These are phyloP conservation scores for Pyrrhia umbra DNA, from an alignment of 2,888 invertebrate species.

Conservation along the genomic window DNA sequence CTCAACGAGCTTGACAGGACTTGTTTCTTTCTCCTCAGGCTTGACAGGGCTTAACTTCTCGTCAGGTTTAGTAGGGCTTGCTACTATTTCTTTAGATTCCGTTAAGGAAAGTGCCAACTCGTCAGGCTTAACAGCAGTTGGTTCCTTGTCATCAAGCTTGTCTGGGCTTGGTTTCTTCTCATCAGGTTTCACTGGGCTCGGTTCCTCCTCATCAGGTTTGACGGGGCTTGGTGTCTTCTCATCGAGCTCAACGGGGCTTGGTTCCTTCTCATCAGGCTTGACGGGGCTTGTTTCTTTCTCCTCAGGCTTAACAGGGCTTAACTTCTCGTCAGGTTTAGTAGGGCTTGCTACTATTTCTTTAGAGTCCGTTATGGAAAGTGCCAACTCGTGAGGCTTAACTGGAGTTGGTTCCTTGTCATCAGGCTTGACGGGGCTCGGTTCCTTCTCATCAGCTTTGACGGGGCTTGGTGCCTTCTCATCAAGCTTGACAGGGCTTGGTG, in stretches of 20 bases:
- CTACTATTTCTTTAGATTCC: no score
- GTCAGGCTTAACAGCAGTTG: not conserved
- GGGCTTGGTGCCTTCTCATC: conserved; percentile 14
- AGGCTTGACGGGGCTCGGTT: conserved; percentile 2
- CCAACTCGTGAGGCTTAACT: conserved; percentile 22
- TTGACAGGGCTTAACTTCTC: no score
- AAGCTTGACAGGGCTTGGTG: conserved; percentile 16
- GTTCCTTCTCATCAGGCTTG: not conserved
- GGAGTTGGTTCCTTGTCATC: conserved; percentile 5
- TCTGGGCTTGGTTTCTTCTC: not conserved
- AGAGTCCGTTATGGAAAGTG: no score
- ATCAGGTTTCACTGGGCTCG: not conserved
- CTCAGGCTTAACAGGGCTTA: conserved; percentile 18
- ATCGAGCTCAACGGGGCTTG: not conserved
- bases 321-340: conserved; percentile 21
- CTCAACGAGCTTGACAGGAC: no score
- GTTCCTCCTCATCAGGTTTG: not conserved
- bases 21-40: no score
- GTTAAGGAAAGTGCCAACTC: no score
- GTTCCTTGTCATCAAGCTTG: not conserved
- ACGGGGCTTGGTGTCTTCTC: not conserved
- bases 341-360: no score
- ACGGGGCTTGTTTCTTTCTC: not conserved
- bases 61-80: no score
- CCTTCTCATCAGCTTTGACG: conserved; percentile 15